These are phyloP conservation scores for Uropetala carovei DNA, from an alignment of 2,888 invertebrate genomes.

Conservation along the genomic window DNA sequence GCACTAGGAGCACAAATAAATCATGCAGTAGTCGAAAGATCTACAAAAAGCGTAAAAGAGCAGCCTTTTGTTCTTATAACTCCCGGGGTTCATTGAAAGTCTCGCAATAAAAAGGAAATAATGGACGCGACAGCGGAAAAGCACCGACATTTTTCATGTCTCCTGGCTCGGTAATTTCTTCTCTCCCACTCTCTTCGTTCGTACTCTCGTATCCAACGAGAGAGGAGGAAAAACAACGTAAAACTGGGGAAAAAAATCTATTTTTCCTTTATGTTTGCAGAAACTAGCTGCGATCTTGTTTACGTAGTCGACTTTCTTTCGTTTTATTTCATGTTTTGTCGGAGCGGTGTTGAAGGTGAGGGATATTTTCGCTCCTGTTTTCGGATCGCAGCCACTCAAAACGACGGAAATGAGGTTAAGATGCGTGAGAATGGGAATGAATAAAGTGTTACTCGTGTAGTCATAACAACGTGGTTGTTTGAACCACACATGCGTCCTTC, in stretches of 20 bases:
- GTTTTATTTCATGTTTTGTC: background rate
- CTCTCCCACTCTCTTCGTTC: background rate
- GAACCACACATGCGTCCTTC: too few relatives aligned
- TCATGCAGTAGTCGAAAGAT: background rate
- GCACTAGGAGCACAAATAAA: background rate
- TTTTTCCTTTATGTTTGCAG: slow-evolving; percentile 4
- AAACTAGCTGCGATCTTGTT: background rate
- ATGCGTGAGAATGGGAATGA: too few relatives aligned
- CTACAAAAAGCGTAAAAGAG: background rate
- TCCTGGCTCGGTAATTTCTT: background rate
- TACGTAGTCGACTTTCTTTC: background rate
- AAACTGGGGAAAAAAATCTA: background rate
- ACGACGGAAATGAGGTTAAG: too few relatives aligned
- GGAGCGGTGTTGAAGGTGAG: background rate
- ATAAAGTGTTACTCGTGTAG: too few relatives aligned
- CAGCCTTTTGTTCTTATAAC: background rate
- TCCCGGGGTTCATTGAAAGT: background rate
- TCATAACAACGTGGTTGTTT: too few relatives aligned
- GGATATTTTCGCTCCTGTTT: background rate
- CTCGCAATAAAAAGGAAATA: background rate
- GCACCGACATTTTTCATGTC: background rate
- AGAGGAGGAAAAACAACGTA: background rate
- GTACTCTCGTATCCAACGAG: background rate
- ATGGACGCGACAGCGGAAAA: background rate
- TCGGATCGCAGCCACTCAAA: too few relatives aligned